Percentiles rank a stretch among this genome's conserved stretches.
Conservation (phyloP, 2,888 invertebrate genomes). For the Drosophila anomalata region DNA sequence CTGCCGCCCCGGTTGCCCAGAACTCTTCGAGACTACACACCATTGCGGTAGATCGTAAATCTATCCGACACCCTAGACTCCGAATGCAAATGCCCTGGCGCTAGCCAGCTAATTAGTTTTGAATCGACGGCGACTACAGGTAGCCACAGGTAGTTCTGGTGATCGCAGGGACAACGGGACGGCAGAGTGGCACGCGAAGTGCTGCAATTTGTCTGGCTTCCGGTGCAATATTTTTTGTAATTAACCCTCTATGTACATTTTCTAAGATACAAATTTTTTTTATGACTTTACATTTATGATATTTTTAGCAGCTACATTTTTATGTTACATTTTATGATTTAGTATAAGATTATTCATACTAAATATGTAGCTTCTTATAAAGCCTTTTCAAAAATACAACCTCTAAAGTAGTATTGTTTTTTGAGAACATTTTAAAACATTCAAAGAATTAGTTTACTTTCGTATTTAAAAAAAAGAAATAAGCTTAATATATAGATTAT, state of each 20-base stretch:
- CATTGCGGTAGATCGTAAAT: constrained; percentile 39
- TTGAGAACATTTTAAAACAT: too few relatives aligned
- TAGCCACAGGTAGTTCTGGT: constrained; percentile 31
- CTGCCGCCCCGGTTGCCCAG: constrained; percentile 14
- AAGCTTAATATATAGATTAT: too few relatives aligned
- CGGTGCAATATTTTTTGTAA: constrained; percentile 15
- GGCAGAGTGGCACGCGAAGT: constrained; percentile 6
- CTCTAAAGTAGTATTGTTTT: too few relatives aligned
- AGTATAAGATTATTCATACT: too few relatives aligned
- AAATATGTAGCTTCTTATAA: too few relatives aligned
- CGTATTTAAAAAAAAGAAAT: too few relatives aligned
- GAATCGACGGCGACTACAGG: constrained; percentile 56
- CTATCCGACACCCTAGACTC: constrained; percentile 20
- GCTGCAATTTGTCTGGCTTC: constrained; percentile 21
- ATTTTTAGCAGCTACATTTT: neutral
- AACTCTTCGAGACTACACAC: neutral
- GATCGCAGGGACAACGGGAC: constrained; percentile 5
- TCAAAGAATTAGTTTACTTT: too few relatives aligned
- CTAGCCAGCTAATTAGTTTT: constrained; percentile 68
- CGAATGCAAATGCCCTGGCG: constrained; percentile 30
- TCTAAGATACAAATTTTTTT: neutral
- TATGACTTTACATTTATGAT: neutral
- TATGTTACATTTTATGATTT: neutral
- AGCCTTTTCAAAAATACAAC: too few relatives aligned
- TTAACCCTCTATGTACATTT: constrained; percentile 12